Base-by-base conservation (phyloP, 2,888 invertebrate species). In the Drosophila maculinotata region DNA sequence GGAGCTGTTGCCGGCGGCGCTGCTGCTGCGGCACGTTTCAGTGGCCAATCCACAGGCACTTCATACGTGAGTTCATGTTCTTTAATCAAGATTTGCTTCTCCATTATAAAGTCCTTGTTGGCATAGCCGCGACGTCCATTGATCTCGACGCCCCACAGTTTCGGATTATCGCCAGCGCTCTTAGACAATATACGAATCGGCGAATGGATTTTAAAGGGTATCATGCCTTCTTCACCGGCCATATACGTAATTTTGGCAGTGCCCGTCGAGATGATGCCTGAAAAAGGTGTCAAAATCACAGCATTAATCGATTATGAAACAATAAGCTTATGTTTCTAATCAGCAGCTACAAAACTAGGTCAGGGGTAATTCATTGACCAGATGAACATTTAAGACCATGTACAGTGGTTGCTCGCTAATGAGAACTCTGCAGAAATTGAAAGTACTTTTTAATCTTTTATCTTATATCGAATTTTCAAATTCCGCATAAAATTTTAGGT, bases 81-180 rank as follows among this genome's bases (percentile, higher is more conserved):
- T 76, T 90, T 87, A 60, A 93, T 69, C 4, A 93, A 60, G 39
- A 95, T 79, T 89, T 93, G 94, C 4, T 86, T 85, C 92, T 96
- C 96, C 80, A 91, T 92, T 47, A 96, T 88, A 76, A 94, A 93
- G 0, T 82, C 86, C 51, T 92, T 91, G 20, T 94, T 94, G 0
- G 93, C 93, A 90, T 95, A 96, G 20, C 96, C 96, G 60, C 93
- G 90, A 85, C 93, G 93, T 26, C 94, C 95, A 70, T 93, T 92
- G 41, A 96, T 94, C 91, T 93, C 94, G 39, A 93, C 95, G 69
- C 94, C 95, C 95, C 95, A 96, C 2, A 89, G 48, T 1, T 73
- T 38, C 45, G 94, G 89, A 23, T 91, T 91, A 45, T 14, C 77
- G 2, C 94, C 95, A 84, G 94, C 95, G 76, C 94, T 93, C 91